Percentiles rank a stretch among this genome's conserved stretches.
Conservation (phyloP, 2,113 vertebrate genomes). For the Phasianus colchicus region DNA sequence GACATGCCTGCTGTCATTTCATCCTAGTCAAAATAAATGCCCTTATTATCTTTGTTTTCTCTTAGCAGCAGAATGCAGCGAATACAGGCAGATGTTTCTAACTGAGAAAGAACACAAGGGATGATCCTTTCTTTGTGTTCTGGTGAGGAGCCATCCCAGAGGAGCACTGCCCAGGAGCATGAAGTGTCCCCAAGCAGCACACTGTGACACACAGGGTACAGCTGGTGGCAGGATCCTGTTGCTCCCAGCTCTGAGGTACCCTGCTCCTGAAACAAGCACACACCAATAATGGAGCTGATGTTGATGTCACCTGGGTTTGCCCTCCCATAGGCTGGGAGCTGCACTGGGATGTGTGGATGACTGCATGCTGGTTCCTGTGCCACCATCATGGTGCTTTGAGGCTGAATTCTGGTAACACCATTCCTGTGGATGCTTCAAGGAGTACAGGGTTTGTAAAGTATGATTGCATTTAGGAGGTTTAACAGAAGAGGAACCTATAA, state of each 20-base stretch:
- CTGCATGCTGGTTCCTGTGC: background rate
- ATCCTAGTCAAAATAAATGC: background rate
- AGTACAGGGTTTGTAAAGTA: background rate
- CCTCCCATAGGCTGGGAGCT: rapidly evolving
- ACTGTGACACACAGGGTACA: no score
- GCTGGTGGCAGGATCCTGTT: no score
- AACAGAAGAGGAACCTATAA: background rate
- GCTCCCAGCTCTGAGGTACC: no score
- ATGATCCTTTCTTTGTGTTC: background rate
- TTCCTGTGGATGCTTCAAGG: background rate
- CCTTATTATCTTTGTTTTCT: background rate
- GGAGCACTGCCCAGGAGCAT: background rate
- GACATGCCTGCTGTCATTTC: background rate
- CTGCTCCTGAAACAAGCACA: no score
- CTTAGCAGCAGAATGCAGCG: background rate
- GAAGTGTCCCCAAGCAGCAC: no score
- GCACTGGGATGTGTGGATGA: background rate
- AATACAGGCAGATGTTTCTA: background rate
- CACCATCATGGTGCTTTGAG: background rate
- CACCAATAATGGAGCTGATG: no score
- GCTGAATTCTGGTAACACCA: background rate
- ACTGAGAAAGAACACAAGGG: background rate
- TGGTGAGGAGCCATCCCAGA: background rate
- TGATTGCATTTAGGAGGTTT: background rate
- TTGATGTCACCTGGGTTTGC: rapidly evolving